phyloP scores from a whole-genome alignment of 2,888 invertebrate genomes.

The Heliconius sara region DNA sequence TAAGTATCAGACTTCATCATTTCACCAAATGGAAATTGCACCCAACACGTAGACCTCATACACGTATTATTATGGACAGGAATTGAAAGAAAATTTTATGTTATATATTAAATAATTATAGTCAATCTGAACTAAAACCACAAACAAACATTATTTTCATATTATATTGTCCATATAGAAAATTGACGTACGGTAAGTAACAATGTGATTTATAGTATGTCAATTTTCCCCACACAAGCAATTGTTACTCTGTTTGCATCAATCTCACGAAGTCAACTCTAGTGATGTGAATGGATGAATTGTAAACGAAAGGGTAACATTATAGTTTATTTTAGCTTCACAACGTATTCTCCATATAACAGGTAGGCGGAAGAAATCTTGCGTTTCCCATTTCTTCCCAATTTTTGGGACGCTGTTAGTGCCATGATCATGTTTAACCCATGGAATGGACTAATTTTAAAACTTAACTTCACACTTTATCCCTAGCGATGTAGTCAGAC shows the following conservation, averaged over 20 bases:
- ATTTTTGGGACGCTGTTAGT: too few relatives aligned
- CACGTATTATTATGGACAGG: too few relatives aligned
- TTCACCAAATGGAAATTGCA: too few relatives aligned
- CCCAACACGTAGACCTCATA: too few relatives aligned
- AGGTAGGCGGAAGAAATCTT: neutral
- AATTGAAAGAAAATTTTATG: too few relatives aligned
- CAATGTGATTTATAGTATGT: neutral
- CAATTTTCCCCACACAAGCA: neutral
- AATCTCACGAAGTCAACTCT: neutral
- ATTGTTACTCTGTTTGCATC: neutral
- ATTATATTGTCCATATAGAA: neutral
- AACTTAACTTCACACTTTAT: too few relatives aligned
- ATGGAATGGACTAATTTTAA: too few relatives aligned
- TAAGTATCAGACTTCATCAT: neutral
- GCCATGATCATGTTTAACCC: too few relatives aligned
- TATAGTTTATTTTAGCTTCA: neutral
- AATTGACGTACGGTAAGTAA: neutral
- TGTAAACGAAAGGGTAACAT: neutral
- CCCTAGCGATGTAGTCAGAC: too few relatives aligned
- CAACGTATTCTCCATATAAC: neutral
- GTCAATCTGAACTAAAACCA: neutral
- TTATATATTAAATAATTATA: too few relatives aligned
- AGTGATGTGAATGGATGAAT: slow-evolving; percentile 5
- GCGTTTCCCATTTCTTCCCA: too few relatives aligned
- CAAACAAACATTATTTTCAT: neutral